Percentiles rank a stretch among this genome's conserved stretches.
Conservation (phyloP, 2,888 invertebrate species). For the Epistrophella euchroma region DNA sequence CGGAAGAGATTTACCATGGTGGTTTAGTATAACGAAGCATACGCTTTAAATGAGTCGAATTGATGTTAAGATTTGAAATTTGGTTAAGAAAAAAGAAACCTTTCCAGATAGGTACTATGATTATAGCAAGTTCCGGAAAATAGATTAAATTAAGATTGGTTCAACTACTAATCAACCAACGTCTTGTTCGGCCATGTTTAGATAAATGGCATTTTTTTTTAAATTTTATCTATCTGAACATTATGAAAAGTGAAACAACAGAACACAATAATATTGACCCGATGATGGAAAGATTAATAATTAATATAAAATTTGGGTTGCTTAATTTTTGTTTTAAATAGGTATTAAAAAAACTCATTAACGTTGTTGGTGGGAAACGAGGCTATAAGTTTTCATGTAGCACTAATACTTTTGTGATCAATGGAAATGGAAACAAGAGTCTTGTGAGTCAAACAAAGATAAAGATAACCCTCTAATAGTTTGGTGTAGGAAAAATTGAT, state of each 20-base stretch:
- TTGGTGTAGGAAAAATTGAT: too few species aligned
- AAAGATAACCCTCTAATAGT: too few species aligned
- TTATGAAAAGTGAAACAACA: background rate
- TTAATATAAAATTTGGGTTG: too few species aligned
- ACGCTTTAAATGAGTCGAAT: conserved; percentile 18
- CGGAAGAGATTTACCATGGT: conserved; percentile 19
- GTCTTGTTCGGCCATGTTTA: background rate
- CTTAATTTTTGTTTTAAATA: background rate
- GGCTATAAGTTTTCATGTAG: too few species aligned
- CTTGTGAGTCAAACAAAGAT: too few species aligned
- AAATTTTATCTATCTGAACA: background rate
- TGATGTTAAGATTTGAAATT: background rate
- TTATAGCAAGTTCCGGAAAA: background rate
- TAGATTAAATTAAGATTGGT: background rate
- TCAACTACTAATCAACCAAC: background rate
- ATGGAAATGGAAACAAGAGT: too few species aligned
- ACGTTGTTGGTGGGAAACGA: too few species aligned
- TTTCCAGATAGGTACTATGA: background rate
- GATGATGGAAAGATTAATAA: background rate
- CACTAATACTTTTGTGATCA: too few species aligned
- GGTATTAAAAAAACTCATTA: too few species aligned
- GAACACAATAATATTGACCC: background rate
- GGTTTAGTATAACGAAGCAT: background rate
- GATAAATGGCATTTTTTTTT: background rate
- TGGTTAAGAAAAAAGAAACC: background rate